A percentile compares a stretch with the other conserved stretches of the same genome.
phyloP scores from a whole-genome alignment of 2,888 invertebrate genomes.

The Platerodrilus igneus region DNA sequence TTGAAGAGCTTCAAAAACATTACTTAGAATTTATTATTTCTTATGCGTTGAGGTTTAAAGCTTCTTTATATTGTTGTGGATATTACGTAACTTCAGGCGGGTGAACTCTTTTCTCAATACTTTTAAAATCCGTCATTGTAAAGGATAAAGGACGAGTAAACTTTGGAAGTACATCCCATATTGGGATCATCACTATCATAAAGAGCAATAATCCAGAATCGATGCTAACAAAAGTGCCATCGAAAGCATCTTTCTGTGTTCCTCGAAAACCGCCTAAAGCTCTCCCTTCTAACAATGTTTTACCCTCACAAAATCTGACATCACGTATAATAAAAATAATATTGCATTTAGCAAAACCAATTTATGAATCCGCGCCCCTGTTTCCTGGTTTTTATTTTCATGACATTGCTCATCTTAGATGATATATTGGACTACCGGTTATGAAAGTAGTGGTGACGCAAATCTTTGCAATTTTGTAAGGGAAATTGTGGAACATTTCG shows the following conservation, averaged over 20 bases:
- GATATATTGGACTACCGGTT: conserved; percentile 18
- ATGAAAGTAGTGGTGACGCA: conserved; percentile 10
- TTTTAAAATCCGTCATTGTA: too few relatives aligned
- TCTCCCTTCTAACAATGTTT: conserved; percentile 14
- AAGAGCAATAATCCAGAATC: conserved; percentile 20
- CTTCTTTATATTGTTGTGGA: too few relatives aligned
- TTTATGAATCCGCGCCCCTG: conserved; percentile 25
- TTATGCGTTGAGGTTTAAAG: too few relatives aligned
- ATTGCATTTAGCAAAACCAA: conserved; percentile 25
- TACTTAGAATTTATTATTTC: too few relatives aligned
- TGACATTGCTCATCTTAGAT: conserved; percentile 21
- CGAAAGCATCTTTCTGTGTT: conserved; percentile 10
- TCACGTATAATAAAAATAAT: conserved; percentile 23
- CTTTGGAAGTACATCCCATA: conserved; percentile 31
- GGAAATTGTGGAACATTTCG: too few relatives aligned
- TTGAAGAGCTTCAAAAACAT: too few relatives aligned
- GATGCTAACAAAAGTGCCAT: conserved; percentile 16
- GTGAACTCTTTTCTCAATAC: too few relatives aligned
- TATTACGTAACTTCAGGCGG: too few relatives aligned
- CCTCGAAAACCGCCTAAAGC: conserved; percentile 1
- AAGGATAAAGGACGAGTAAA: too few relatives aligned
- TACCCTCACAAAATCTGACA: conserved; percentile 17
- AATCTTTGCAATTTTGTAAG: too few relatives aligned
- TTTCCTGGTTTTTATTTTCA: conserved; percentile 25
- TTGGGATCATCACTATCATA: conserved; percentile 26